phyloP scores from a whole-genome alignment of 2,888 invertebrate genomes.

The Heliconius ethilla region DNA sequence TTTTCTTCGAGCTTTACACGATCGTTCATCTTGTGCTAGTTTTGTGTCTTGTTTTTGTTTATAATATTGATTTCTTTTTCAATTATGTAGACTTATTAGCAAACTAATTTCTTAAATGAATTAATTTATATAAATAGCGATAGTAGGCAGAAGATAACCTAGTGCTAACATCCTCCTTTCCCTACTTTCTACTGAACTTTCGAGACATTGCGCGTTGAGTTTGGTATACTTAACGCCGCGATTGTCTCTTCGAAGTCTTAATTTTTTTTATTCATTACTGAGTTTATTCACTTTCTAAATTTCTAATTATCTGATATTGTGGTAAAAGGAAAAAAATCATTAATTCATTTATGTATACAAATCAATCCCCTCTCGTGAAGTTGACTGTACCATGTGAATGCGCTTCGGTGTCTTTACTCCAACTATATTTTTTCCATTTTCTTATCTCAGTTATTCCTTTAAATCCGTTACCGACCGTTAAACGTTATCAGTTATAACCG shows the following conservation, averaged over 20 bases:
- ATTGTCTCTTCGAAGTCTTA: no score
- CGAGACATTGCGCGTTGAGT: no score
- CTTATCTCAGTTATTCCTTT: conserved; percentile 13
- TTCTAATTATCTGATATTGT: not conserved
- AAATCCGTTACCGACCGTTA: conserved; percentile 1
- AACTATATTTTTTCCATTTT: not conserved
- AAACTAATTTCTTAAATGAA: no score
- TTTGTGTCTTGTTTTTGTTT: conserved; percentile 1
- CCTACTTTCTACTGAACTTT: no score
- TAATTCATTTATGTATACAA: not conserved
- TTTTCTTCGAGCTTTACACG: conserved; percentile 22
- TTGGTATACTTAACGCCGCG: no score
- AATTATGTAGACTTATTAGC: no score
- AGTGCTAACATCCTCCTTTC: no score
- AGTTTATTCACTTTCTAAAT: not conserved
- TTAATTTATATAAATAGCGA: no score
- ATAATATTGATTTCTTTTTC: not conserved
- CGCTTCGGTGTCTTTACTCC: not conserved
- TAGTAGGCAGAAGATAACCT: no score
- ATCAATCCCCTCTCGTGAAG: not conserved
- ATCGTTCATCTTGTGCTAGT: conserved; percentile 21
- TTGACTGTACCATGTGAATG: conserved; percentile 1
- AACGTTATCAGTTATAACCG: conserved; percentile 18
- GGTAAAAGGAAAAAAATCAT: not conserved
- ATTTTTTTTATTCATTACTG: not conserved